Evolutionary conservation across 2,888 invertebrate genomes (phyloP).

Genomic region (Torymus aiolomorphi): DNA sequence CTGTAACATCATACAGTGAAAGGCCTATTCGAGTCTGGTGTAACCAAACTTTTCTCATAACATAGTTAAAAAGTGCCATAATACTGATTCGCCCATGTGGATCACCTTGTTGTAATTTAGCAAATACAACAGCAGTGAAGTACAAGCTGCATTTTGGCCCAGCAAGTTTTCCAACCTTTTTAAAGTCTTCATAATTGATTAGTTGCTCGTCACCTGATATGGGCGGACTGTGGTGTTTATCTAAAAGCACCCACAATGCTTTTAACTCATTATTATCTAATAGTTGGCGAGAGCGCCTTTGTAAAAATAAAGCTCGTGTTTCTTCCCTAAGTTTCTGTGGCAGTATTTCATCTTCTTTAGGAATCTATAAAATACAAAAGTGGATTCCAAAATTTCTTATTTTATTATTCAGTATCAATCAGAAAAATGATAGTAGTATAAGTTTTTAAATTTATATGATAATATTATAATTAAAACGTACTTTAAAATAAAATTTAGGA

Average conservation of each 20-base stretch:
- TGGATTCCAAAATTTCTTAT: background rate
- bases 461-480: slow-evolving; percentile 56
- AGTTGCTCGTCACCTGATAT: slow-evolving; percentile 87
- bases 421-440: background rate
- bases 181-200: slow-evolving; percentile 90
- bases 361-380: slow-evolving; percentile 76
- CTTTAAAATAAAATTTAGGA: slow-evolving; percentile 85
- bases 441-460: background rate
- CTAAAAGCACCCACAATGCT: slow-evolving; percentile 88
- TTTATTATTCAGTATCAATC: background rate
- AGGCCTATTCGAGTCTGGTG: slow-evolving; percentile 96
- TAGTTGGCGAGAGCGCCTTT: slow-evolving; percentile 88
- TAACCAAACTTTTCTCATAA: slow-evolving; percentile 96
- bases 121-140: slow-evolving; percentile 91
- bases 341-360: slow-evolving; percentile 85
- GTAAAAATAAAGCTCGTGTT: slow-evolving; percentile 90
- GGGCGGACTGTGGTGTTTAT: slow-evolving; percentile 87
- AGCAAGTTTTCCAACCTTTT: slow-evolving; percentile 85
- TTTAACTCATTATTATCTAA: slow-evolving; percentile 92
- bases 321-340: slow-evolving; percentile 91
- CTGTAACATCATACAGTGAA: slow-evolving; percentile 93
- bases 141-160: slow-evolving; percentile 86
- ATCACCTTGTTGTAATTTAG: slow-evolving; percentile 90
- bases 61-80: slow-evolving; percentile 94
- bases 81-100: slow-evolving; percentile 91